phyloP scores from a whole-genome alignment of 2,888 invertebrate species.

The Phymatocera aterrima region DNA sequence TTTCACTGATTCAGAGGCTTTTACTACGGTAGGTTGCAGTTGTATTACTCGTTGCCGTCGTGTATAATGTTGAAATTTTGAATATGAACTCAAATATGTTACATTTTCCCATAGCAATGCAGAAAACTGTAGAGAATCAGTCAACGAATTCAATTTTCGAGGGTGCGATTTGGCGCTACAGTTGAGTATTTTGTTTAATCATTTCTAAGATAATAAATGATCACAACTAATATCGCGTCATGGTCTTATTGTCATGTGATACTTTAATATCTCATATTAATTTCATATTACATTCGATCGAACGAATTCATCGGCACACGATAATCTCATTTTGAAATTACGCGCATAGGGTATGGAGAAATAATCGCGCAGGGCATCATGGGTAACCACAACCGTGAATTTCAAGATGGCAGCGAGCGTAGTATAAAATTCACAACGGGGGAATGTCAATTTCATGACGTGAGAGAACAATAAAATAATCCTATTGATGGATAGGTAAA shows the following conservation, averaged over 20 bases:
- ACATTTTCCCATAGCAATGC: neutral
- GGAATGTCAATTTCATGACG: neutral
- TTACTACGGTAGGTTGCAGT: neutral
- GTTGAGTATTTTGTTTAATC: no score
- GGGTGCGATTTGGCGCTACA: neutral
- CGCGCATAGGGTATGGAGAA: neutral
- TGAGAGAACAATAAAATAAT: neutral
- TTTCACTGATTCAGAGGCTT: no score
- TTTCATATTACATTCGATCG: no score
- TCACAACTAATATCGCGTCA: no score
- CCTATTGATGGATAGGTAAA: conserved; percentile 10
- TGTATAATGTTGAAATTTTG: neutral
- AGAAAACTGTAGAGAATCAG: neutral
- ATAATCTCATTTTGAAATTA: neutral
- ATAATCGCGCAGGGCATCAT: neutral
- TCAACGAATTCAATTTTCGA: neutral
- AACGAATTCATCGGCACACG: no score
- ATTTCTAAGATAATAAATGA: no score
- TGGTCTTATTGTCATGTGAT: no score
- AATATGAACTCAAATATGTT: neutral
- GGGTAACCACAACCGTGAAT: neutral
- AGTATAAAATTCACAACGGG: neutral
- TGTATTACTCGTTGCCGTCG: neutral
- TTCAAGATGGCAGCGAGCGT: conserved; percentile 28
- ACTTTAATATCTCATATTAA: no score